phyloP scores from a whole-genome alignment of 2,797 vertebrate genomes.

The Poecilia velifera region DNA sequence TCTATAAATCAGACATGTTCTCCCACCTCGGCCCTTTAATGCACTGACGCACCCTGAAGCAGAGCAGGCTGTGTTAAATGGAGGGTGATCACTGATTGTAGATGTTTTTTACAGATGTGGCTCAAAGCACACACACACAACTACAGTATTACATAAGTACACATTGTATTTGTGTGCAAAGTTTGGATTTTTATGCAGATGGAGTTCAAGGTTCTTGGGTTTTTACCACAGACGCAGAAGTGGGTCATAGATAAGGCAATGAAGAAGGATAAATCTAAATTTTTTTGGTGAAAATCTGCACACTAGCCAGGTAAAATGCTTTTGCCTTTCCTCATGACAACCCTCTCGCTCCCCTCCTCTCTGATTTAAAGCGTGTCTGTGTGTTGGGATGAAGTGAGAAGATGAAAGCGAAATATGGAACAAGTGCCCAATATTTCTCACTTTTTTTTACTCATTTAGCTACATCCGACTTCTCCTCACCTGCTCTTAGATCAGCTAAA shows the following conservation, averaged over 20 bases:
- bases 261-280: constrained; percentile 19
- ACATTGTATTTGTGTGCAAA: constrained; percentile 26
- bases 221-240: constrained; percentile 2
- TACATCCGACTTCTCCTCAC: constrained; percentile 28
- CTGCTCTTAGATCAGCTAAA: constrained; percentile 35
- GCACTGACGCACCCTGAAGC: constrained; percentile 55
- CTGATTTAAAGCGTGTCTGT: constrained; percentile 28
- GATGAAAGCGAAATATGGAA: constrained; percentile 23
- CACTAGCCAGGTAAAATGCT: constrained; percentile 26
- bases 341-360: too few relatives aligned
- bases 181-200: constrained; percentile 12
- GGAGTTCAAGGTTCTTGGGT: constrained; percentile 29
- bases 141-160: neutral
- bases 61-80: constrained; percentile 58
- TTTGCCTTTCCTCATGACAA: constrained; percentile 33
- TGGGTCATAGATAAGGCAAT: neutral
- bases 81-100: constrained; percentile 68
- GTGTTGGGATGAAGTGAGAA: constrained; percentile 16
- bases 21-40: constrained; percentile 48
- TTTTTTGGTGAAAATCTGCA: constrained; percentile 21
- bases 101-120: constrained; percentile 54
- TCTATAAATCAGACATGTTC: constrained; percentile 64
- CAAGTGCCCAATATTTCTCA: neutral
- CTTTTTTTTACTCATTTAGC: neutral
- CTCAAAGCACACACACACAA: constrained; percentile 3